Conservation (phyloP, 2,888 invertebrate genomes). For the Nycteola revayana region DNA sequence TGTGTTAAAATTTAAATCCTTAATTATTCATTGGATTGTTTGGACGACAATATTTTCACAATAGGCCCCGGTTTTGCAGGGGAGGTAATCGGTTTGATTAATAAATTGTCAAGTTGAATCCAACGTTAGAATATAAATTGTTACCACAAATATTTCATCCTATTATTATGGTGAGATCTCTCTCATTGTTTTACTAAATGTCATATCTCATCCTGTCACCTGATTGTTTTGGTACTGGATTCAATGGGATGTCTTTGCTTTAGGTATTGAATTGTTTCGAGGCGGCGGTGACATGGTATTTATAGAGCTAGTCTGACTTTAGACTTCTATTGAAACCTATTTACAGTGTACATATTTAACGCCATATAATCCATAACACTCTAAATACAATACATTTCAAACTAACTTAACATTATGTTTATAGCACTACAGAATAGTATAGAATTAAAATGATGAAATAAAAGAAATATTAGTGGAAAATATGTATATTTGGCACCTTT, state of each 20-base stretch:
- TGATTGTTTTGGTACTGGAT: conserved; percentile 67
- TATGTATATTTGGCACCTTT: too few species aligned
- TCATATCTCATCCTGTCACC: conserved; percentile 79
- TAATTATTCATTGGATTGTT: conserved; percentile 82
- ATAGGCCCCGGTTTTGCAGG: conserved; percentile 69
- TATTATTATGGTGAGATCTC: conserved; percentile 70
- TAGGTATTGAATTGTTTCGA: conserved; percentile 36
- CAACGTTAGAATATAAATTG: conserved; percentile 80
- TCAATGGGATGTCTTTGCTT: conserved; percentile 47
- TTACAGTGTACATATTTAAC: too few species aligned
- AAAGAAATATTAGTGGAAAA: too few species aligned
- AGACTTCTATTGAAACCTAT: too few species aligned
- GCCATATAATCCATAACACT: too few species aligned
- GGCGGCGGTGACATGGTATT: conserved; percentile 18
- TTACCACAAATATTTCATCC: conserved; percentile 80
- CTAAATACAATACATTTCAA: too few species aligned
- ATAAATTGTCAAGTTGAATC: conserved; percentile 82
- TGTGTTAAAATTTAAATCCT: conserved; percentile 80
- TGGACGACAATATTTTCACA: conserved; percentile 79
- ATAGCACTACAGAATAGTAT: too few species aligned
- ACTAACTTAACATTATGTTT: too few species aligned
- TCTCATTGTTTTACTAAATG: conserved; percentile 79
- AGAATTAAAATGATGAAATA: too few species aligned
- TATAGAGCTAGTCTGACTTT: conserved; percentile 4
- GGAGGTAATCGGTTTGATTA: conserved; percentile 81